These are phyloP conservation scores for Bubalus kerabau DNA, from an alignment of 2,113 vertebrate species.

Conservation along the genomic window DNA sequence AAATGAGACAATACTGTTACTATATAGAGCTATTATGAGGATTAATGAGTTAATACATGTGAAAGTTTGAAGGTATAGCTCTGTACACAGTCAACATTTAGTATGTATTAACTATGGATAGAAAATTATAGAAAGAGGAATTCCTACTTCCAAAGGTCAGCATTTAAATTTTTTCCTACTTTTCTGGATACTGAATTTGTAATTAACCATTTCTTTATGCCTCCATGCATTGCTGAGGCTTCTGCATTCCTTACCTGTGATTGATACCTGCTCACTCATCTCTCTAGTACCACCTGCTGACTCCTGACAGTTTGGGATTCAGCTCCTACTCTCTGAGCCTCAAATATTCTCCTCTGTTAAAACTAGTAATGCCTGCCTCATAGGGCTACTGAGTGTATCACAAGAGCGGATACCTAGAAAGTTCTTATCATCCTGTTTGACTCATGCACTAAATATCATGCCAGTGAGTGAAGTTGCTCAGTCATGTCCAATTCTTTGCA, in stretches of 20 bases:
- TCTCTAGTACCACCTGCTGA: not conserved
- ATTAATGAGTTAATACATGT: not conserved
- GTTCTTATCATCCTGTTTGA: not conserved
- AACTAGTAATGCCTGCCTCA: not conserved
- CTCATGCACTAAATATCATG: not conserved
- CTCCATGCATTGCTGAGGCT: not conserved
- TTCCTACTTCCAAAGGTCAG: not conserved
- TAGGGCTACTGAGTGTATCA: not conserved
- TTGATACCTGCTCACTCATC: not conserved
- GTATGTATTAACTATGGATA: not conserved
- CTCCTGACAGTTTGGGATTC: not conserved
- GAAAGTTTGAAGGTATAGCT: not conserved
- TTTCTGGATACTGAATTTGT: not conserved
- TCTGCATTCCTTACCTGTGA: not conserved
- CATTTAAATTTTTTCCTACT: not conserved
- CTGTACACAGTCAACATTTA: too few species aligned
- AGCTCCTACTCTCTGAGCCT: not conserved
- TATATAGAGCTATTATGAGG: fast-evolving
- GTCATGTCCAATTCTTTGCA: too few species aligned
- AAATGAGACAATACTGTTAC: not conserved
- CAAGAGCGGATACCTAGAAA: not conserved
- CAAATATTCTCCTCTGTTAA: not conserved
- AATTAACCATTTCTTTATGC: not conserved
- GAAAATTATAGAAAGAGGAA: not conserved
- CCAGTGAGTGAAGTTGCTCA: too few species aligned